Percentiles rank a stretch among this genome's conserved stretches.
These are phyloP conservation scores for Chironomus tepperi DNA, from an alignment of 1,140 invertebrate genomes.

Conservation along the genomic window DNA sequence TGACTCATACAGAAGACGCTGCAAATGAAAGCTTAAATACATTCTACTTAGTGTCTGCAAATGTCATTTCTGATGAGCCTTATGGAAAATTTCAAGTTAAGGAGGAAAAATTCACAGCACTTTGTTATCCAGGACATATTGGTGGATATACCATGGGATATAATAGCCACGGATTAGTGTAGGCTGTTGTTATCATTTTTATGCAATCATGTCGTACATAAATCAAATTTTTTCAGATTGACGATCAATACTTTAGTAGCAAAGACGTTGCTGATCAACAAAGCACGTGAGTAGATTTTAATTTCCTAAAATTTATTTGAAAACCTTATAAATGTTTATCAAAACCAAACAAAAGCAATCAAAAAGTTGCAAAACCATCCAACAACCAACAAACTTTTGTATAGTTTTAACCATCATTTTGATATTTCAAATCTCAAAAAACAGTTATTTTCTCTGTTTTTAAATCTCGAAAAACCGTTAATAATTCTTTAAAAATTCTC, in stretches of 20 bases:
- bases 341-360: no score
- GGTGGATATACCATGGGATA: conserved; percentile 77
- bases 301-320: no score
- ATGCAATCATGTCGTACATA: not conserved
- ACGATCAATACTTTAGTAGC: conserved; percentile 68
- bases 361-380: no score
- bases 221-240: conserved; percentile 46
- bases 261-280: conserved; percentile 49
- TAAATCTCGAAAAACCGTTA: no score
- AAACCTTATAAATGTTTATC: no score
- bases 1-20: conserved; percentile 74
- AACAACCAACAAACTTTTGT: no score
- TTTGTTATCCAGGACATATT: conserved; percentile 70
- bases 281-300: conserved; percentile 54
- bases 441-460: not conserved
- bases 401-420: no score
- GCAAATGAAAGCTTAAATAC: conserved; percentile 59
- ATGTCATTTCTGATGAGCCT: conserved; percentile 51
- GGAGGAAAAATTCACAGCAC: conserved; percentile 64
- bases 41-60: conserved; percentile 65
- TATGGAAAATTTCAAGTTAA: conserved; percentile 46
- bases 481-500: no score
- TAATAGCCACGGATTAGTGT: conserved; percentile 58
- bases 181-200: not conserved
- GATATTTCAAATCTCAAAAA: not conserved